Percentiles rank a stretch among this genome's conserved stretches.
Conservation (phyloP, 2,113 vertebrate genomes). For the Pachypanchax playfairii region DNA sequence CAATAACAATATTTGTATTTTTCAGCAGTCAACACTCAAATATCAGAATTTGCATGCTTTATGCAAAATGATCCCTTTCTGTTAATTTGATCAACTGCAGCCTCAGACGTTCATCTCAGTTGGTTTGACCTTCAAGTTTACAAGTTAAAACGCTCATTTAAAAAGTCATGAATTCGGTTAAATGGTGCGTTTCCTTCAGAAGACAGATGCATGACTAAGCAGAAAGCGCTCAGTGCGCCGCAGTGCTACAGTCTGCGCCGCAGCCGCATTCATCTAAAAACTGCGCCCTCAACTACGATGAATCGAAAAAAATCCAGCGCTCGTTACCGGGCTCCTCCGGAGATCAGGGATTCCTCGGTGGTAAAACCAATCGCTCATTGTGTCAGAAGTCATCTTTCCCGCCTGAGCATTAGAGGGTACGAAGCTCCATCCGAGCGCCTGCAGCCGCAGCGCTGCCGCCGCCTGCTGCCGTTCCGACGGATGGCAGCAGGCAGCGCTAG, state of each 20-base stretch:
- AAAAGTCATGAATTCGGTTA: not conserved
- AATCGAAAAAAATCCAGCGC: conserved; percentile 24
- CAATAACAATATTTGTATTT: too few relatives aligned
- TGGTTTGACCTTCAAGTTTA: not conserved
- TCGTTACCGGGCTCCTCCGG: conserved; percentile 87
- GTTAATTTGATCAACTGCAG: too few relatives aligned
- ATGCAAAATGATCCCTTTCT: too few relatives aligned
- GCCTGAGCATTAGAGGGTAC: conserved; percentile 21
- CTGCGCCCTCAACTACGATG: conserved; percentile 72
- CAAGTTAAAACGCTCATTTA: conserved; percentile 5
- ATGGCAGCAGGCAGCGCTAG: conserved; percentile 57
- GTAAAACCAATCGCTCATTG: conserved; percentile 78
- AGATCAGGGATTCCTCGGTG: conserved; percentile 79
- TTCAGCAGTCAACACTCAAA: too few relatives aligned
- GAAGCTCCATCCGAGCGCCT: conserved; percentile 13
- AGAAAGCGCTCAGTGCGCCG: conserved; percentile 50
- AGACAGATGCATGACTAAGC: conserved; percentile 69
- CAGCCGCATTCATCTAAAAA: conserved; percentile 79
- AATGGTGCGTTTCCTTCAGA: not conserved
- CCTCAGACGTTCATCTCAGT: conserved; percentile 50
- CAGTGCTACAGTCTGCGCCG: conserved; percentile 43
- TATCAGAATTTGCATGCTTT: too few relatives aligned
- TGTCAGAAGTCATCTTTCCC: conserved; percentile 71
- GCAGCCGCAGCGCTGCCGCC: conserved; percentile 57
- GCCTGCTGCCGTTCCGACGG: conserved; percentile 46